Percentiles rank a stretch among this genome's conserved stretches.
phyloP scores from a whole-genome alignment of 2,888 invertebrate species.

The Brachypalpus laphriformis region DNA sequence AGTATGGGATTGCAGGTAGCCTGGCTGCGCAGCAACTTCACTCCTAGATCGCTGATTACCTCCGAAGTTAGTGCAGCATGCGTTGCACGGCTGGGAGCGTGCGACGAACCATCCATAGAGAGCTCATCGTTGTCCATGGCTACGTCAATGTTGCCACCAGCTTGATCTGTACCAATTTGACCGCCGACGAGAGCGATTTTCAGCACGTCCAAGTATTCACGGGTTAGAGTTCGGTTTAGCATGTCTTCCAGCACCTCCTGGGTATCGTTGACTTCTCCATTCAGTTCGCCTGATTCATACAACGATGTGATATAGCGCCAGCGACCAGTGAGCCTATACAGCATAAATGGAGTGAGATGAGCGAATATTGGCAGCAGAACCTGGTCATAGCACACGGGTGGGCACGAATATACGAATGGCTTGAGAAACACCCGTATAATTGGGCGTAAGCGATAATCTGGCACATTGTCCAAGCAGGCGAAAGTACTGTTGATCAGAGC shows the following conservation, averaged over 20 bases:
- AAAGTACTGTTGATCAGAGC: constrained; percentile 87
- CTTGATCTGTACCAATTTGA: constrained; percentile 82
- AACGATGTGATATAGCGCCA: constrained; percentile 92
- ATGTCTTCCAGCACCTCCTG: constrained; percentile 94
- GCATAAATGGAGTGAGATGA: constrained; percentile 90
- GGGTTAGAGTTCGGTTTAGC: constrained; percentile 91
- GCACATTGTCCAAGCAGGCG: constrained; percentile 85
- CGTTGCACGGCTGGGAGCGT: constrained; percentile 82
- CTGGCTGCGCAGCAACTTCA: constrained; percentile 87
- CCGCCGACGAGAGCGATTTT: constrained; percentile 90
- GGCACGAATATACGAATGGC: constrained; percentile 93
- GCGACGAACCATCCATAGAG: constrained; percentile 88
- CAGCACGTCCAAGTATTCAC: constrained; percentile 94
- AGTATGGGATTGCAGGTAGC: constrained; percentile 87
- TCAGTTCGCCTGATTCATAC: constrained; percentile 90
- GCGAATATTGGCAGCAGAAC: constrained; percentile 91
- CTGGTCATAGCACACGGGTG: constrained; percentile 89
- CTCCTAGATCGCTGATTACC: constrained; percentile 92
- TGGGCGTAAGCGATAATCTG: constrained; percentile 93
- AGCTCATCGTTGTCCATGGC: constrained; percentile 87
- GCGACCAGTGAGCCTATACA: constrained; percentile 87
- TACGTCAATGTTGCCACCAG: constrained; percentile 76
- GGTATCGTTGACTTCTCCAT: constrained; percentile 89
- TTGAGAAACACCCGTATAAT: constrained; percentile 93
- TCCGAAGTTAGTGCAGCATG: constrained; percentile 86